Percentiles rank a stretch among this genome's conserved stretches.
Conservation (phyloP, 2,797 vertebrate species). For the Mastacembelus armatus region DNA sequence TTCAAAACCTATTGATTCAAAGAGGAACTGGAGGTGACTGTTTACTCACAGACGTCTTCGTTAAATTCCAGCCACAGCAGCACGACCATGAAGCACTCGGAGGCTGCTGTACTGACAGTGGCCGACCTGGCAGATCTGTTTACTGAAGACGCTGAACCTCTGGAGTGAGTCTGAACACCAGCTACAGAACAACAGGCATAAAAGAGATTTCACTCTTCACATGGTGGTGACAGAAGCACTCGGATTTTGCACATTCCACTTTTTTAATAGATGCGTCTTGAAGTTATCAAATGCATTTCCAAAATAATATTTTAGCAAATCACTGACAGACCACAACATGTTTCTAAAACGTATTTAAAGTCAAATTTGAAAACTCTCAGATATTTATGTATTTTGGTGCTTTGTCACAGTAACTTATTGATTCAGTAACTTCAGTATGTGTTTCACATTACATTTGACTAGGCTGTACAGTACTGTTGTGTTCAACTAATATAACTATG, state of each 20-base stretch:
- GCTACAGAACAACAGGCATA: neutral
- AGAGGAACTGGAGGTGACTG: too few relatives aligned
- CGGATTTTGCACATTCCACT: slow-evolving; percentile 72
- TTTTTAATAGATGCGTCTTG: slow-evolving; percentile 50
- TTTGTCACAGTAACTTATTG: slow-evolving; percentile 28
- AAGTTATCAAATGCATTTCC: slow-evolving; percentile 41
- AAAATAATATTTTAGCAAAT: slow-evolving; percentile 40
- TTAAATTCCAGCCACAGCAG: slow-evolving; percentile 85
- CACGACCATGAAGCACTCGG: slow-evolving; percentile 93
- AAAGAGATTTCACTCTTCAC: slow-evolving; percentile 8
- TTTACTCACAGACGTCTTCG: neutral
- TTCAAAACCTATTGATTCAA: neutral
- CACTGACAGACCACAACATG: neutral
- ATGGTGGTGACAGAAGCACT: neutral
- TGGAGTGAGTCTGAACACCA: slow-evolving; percentile 65
- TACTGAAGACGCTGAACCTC: slow-evolving; percentile 91
- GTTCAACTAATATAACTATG: slow-evolving; percentile 18
- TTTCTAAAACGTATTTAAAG: slow-evolving; percentile 39
- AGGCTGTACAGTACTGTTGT: slow-evolving; percentile 32
- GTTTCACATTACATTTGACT: slow-evolving; percentile 24
- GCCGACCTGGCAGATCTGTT: slow-evolving; percentile 96
- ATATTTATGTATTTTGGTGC: slow-evolving; percentile 38
- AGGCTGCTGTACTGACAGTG: slow-evolving; percentile 95
- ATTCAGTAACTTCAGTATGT: slow-evolving; percentile 13
- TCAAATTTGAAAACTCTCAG: slow-evolving; percentile 31